These are phyloP conservation scores for Bembecia ichneumoniformis DNA, from an alignment of 2,888 invertebrate genomes.

Conservation along the genomic window DNA sequence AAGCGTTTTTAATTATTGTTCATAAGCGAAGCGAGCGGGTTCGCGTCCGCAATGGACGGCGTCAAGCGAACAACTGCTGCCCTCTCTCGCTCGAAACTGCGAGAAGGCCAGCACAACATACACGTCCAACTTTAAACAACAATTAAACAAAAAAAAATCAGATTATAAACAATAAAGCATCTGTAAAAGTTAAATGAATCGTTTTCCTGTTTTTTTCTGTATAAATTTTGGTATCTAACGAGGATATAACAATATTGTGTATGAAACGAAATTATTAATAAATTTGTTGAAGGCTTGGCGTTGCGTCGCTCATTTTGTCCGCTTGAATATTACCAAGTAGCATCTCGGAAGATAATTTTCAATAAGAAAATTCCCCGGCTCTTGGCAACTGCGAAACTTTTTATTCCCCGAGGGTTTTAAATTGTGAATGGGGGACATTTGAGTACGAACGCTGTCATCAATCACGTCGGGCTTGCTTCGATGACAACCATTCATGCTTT, in stretches of 20 bases:
- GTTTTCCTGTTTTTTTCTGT: too few relatives aligned
- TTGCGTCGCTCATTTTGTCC: background rate
- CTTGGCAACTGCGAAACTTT: constrained; percentile 27
- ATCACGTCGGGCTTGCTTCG: background rate
- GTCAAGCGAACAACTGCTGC: too few relatives aligned
- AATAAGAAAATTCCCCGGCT: background rate
- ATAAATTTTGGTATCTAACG: too few relatives aligned
- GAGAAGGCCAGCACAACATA: too few relatives aligned
- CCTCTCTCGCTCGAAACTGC: too few relatives aligned
- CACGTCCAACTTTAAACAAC: too few relatives aligned
- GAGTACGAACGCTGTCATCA: background rate
- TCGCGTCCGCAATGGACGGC: too few relatives aligned
- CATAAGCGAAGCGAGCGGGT: too few relatives aligned
- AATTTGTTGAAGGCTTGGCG: background rate
- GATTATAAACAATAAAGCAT: too few relatives aligned
- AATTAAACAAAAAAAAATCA: too few relatives aligned
- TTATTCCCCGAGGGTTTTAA: constrained; percentile 24
- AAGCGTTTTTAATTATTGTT: too few relatives aligned
- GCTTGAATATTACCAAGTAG: background rate
- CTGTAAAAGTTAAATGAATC: too few relatives aligned
- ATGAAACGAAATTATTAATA: background rate
- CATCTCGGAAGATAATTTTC: background rate
- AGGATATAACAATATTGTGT: background rate
- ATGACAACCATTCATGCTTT: background rate
- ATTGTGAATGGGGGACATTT: constrained; percentile 33